A percentile compares a stretch with the other conserved stretches of the same genome.
These are phyloP conservation scores for Champsocephalus gunnari DNA, from an alignment of 2,797 vertebrate genomes.

Conservation along the genomic window DNA sequence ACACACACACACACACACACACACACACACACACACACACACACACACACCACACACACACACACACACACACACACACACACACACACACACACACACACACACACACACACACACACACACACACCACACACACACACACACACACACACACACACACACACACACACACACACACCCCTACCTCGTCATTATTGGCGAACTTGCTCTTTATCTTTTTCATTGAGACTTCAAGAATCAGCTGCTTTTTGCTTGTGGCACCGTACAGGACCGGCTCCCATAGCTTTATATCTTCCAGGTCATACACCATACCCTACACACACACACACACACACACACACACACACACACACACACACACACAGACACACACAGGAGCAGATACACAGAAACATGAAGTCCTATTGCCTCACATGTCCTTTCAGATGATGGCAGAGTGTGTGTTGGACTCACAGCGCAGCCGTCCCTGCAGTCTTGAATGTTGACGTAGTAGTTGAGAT, in stretches of 20 bases:
- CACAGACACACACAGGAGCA: conserved; percentile 9
- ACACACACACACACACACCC: not conserved
- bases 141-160: not conserved
- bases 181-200: conserved; percentile 51
- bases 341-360: conserved; percentile 30
- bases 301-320: conserved; percentile 87
- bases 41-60: no score
- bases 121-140: not conserved
- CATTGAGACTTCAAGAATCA: conserved; percentile 59
- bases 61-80: no score
- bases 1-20: not conserved
- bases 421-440: rapidly evolving
- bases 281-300: conserved; percentile 84
- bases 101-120: not conserved
- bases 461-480: conserved; percentile 91
- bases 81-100: no score
- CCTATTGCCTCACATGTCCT: not conserved
- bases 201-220: conserved; percentile 34
- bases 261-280: conserved; percentile 90
- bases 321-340: no score
- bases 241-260: conserved; percentile 54
- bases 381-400: not conserved
- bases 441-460: conserved; percentile 82
- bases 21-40: not conserved
- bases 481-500: conserved; percentile 93